These are phyloP conservation scores for Archilochus colubris DNA, from an alignment of 2,113 vertebrate genomes.

Conservation along the genomic window DNA sequence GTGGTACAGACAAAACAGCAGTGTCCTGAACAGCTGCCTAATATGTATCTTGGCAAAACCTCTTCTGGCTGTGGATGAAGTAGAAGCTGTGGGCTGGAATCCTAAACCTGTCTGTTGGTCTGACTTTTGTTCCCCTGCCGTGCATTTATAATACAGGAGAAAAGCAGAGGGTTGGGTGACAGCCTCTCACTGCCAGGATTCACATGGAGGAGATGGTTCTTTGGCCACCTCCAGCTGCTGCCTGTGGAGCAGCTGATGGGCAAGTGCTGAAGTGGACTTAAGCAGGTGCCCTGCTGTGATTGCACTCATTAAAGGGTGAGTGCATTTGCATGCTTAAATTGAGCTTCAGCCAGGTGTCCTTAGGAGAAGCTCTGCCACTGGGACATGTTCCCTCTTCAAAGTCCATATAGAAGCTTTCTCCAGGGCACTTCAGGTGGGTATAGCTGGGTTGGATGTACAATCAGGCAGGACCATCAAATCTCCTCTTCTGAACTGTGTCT, in stretches of 20 bases:
- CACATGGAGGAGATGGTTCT: neutral
- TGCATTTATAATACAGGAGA: neutral
- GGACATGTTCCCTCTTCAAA: accelerated
- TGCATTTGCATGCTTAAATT: neutral
- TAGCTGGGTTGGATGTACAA: neutral
- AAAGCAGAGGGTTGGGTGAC: neutral
- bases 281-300: neutral
- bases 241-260: neutral
- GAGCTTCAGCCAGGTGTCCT: accelerated
- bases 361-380: neutral
- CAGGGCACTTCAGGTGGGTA: neutral
- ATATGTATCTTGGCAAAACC: slow-evolving; percentile 29
- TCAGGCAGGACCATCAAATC: neutral
- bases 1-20: slow-evolving; percentile 34
- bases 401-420: accelerated
- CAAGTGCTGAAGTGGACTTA: neutral
- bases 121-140: neutral
- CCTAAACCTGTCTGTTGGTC: neutral
- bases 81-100: neutral
- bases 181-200: neutral
- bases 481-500: neutral
- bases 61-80: neutral
- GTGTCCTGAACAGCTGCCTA: slow-evolving; percentile 38
- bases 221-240: accelerated
- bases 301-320: neutral